Percentiles rank a stretch among this genome's conserved stretches.
phyloP scores from a whole-genome alignment of 2,113 vertebrate genomes.

The Poeciliopsis prolifica region DNA sequence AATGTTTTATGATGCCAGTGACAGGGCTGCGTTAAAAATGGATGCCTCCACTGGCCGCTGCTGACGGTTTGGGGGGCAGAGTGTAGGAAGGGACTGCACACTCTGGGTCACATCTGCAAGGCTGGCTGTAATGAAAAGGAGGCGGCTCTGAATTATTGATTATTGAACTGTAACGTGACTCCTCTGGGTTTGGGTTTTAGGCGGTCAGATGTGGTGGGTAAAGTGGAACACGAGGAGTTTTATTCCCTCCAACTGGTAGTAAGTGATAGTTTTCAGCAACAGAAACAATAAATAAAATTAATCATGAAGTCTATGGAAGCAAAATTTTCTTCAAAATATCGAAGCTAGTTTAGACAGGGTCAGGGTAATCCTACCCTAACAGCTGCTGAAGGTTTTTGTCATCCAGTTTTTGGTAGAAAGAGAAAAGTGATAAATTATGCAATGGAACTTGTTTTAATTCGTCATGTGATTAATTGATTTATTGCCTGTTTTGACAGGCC shows the following conservation, averaged over 20 bases:
- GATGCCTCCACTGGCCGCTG: slow-evolving; percentile 72
- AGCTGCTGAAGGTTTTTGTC: too few relatives aligned
- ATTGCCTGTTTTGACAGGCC: too few relatives aligned
- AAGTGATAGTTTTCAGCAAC: neutral
- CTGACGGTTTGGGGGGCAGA: slow-evolving; percentile 23
- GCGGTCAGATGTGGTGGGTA: neutral
- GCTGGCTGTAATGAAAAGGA: slow-evolving; percentile 69
- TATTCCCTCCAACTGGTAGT: neutral
- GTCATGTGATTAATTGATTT: too few relatives aligned
- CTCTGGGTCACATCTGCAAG: slow-evolving; percentile 70
- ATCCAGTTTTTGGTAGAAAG: too few relatives aligned
- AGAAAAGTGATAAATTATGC: too few relatives aligned
- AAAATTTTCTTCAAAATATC: too few relatives aligned
- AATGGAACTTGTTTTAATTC: too few relatives aligned
- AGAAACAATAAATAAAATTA: too few relatives aligned
- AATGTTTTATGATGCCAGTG: slow-evolving; percentile 52
- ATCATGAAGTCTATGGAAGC: too few relatives aligned
- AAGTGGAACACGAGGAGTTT: neutral
- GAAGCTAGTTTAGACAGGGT: too few relatives aligned
- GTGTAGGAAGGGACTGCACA: slow-evolving; percentile 2
- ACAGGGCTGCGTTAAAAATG: slow-evolving; percentile 72
- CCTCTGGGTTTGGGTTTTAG: slow-evolving; percentile 33
- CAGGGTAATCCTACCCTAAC: too few relatives aligned
- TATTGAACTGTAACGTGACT: slow-evolving; percentile 72
- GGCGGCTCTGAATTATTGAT: slow-evolving; percentile 81